Base-by-base conservation (phyloP, 2,113 vertebrate genomes). In the Kryptolebias marmoratus region DNA sequence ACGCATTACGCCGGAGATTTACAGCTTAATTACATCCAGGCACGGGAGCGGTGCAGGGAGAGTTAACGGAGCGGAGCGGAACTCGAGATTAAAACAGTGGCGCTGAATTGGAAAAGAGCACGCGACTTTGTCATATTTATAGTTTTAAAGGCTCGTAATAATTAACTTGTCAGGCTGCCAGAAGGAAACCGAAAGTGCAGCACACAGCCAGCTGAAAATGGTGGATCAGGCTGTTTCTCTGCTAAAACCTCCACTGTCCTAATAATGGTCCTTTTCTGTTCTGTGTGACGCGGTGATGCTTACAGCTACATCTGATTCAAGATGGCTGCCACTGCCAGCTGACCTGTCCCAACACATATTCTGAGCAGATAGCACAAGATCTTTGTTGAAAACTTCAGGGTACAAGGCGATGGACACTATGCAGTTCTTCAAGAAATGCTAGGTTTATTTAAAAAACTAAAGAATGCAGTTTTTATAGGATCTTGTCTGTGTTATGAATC, bases 1-100 rank as follows among this genome's bases (percentile, higher is more conserved):
- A 73, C 70, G 68, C 30, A 84, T 82, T 79, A 82, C 86, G 79
- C 60, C 48, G 45, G 75, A 86, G 86, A 88, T 88, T 85, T 83
- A 71, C 76, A 72, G 71, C 84, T 81, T 84, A 83, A 89, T 87
- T 87, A 85, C 67, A 68, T 56, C 69, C 56, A 64, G 58, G 74
- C 79, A 28, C 59, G 11, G 61, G 65, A 70, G 22, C 22, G 65
- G 60, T 65, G 65, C n/a, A n/a, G 12, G n/a, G 52, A 62, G 71
- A 83, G 68, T 71, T 57, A 66, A 73, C 36, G 57, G 64, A 71
- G 60, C 49, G 62, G 71, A 63, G 71, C 63, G 81, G 58, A 83
- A 72, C 69, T 71, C 47, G 70, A 54, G 56, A 80, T 69, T 64
- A 55, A 47, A 83, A 77, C 52, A 64, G 59, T 42, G 69, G 63